Conservation (phyloP, 2,113 vertebrate species). For the Lontra canadensis region DNA sequence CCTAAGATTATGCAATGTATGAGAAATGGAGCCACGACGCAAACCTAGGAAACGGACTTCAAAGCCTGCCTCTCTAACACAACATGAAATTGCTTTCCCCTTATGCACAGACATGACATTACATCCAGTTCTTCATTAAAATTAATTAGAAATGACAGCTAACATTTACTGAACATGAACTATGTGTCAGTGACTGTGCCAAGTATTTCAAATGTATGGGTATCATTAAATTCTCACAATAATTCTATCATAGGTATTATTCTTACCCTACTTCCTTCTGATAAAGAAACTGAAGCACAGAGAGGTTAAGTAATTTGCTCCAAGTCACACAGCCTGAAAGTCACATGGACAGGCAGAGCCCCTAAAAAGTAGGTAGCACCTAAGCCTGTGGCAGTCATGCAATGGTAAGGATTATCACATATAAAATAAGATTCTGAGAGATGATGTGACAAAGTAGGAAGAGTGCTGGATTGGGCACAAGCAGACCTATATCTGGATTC, state of each 20-base stretch:
- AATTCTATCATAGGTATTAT: not conserved
- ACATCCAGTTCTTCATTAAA: not conserved
- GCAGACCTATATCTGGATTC: not conserved
- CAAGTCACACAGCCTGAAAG: not conserved
- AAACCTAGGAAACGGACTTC: not conserved
- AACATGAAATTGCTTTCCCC: not conserved
- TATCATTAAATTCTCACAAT: not conserved
- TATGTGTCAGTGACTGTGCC: not conserved
- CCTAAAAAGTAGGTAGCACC: not conserved
- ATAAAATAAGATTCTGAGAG: not conserved
- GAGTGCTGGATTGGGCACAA: not conserved
- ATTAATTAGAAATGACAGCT: not conserved
- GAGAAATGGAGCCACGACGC: not conserved
- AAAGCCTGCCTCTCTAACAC: not conserved
- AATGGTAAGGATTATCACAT: not conserved
- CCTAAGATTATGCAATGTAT: not conserved
- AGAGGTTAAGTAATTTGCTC: not conserved
- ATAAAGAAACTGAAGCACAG: constrained; percentile 13
- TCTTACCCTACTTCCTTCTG: not conserved
- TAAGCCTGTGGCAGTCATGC: not conserved
- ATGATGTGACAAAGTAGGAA: not conserved
- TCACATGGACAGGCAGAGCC: not conserved
- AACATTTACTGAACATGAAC: not conserved
- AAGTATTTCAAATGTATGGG: not conserved
- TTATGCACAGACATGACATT: not conserved